These are phyloP conservation scores for Mythimna ferrago DNA, from an alignment of 2,888 invertebrate genomes.

Conservation along the genomic window DNA sequence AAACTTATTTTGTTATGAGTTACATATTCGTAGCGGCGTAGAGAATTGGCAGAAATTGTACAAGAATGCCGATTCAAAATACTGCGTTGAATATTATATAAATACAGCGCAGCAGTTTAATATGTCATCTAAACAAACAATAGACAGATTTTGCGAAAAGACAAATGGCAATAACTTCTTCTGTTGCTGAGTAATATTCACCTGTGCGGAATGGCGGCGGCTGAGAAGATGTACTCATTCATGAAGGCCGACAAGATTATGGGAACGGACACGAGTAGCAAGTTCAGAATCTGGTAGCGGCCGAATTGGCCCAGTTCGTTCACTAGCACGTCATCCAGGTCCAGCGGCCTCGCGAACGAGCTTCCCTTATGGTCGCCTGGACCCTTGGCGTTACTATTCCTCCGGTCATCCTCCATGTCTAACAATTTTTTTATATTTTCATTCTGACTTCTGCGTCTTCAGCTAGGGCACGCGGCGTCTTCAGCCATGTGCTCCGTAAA, in stretches of 20 bases:
- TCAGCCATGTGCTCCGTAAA: constrained; percentile 36
- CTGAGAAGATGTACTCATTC: constrained; percentile 93
- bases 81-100: not conserved
- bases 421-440: not conserved
- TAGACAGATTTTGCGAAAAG: not conserved
- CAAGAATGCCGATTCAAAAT: not conserved
- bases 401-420: constrained; percentile 36
- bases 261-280: constrained; percentile 91
- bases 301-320: constrained; percentile 92
- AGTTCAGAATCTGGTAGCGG: constrained; percentile 91
- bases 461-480: constrained; percentile 29
- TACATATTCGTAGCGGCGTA: no score
- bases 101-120: not conserved
- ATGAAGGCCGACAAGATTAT: constrained; percentile 92
- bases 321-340: constrained; percentile 88
- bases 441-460: not conserved
- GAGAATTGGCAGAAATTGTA: not conserved
- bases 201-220: constrained; percentile 93
- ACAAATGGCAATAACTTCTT: no score
- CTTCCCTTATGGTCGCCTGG: constrained; percentile 53
- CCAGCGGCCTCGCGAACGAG: constrained; percentile 65
- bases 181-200: constrained; percentile 73
- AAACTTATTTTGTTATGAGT: no score
- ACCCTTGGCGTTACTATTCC: constrained; percentile 25
- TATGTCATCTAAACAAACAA: constrained; percentile 2